Evolutionary conservation across 53 echinoderm and acorn worm species (phyloP), one percentile per base, ranked within the genome.

Genomic region (Antedon mediterranea): DNA sequence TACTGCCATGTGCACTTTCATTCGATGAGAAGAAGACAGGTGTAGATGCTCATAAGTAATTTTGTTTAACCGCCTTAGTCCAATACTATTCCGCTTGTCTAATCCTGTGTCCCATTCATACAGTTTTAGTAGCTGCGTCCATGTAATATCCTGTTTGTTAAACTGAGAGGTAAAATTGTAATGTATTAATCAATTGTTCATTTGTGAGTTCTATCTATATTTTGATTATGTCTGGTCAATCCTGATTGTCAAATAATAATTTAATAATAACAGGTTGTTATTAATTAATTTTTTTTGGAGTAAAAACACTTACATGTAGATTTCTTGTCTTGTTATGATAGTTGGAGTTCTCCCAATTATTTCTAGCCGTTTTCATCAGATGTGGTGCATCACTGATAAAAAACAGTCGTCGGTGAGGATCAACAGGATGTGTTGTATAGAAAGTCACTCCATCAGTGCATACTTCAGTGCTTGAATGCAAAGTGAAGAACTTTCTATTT

Each of bases 321-420:
- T 71, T 43, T 31, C 81, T 85, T 29, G 80, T 76, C 43, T 85
- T 85, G 30, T 41, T 31, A 32, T 85, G 81, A 33, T 32, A 80
- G 0, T 73, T 81, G 29, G 85, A 85, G 31, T 85, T 81, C 28
- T 79, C 76, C 34, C 34, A 85, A 43, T 75, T 75, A 57, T 81
- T 85, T n/a, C 78, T 71, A 0, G 86, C 74, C 13, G 86, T 86
- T 71, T 86, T 86, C 0, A 86, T 74, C 0, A 86, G 78, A 81
- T 86, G 86, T 0, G 73, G 81, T 0, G 77, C 77, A 76, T 85
- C 85, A 30, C 81, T 82, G 6, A 86, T 44, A 31, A 86, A 86
- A 76, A 75, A 86, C 30, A 86, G 70, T 28, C 70, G 76, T 30
- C 76, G 6, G 33, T 43, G 28, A 5, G 32, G 28, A 43, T 74